These are phyloP conservation scores for Eupithecia insigniata DNA, from an alignment of 2,888 invertebrate genomes.

Conservation along the genomic window DNA sequence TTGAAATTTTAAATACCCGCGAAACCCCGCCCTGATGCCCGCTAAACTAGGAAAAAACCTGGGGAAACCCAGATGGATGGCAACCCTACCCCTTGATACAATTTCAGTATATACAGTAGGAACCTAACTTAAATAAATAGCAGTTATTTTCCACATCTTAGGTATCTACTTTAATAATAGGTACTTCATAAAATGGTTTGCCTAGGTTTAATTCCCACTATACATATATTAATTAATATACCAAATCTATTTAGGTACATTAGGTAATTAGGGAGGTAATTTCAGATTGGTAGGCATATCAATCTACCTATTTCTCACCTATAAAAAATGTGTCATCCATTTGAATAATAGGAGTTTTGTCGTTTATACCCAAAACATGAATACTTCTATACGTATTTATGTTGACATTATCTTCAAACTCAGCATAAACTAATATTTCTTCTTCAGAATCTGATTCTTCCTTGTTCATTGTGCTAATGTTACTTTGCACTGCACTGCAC, in stretches of 20 bases:
- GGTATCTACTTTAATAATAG: too few species aligned
- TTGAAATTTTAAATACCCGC: too few species aligned
- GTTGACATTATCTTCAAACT: constrained; percentile 82
- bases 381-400: constrained; percentile 79
- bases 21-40: too few species aligned
- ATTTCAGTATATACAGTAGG: too few species aligned
- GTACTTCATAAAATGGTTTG: background rate
- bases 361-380: constrained; percentile 85
- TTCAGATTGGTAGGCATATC: background rate
- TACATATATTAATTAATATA: background rate
- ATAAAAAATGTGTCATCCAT: constrained; percentile 87
- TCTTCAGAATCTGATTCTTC: constrained; percentile 76
- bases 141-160: too few species aligned
- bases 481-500: background rate
- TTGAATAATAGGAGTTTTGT: constrained; percentile 86
- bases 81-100: too few species aligned
- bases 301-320: constrained; percentile 67
- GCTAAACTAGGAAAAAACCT: too few species aligned
- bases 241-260: too few species aligned
- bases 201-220: background rate
- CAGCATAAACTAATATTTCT: constrained; percentile 85
- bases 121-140: too few species aligned
- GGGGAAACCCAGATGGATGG: too few species aligned
- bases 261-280: background rate
- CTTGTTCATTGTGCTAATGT: constrained; percentile 41